Evolutionary conservation across 2,113 vertebrate species (phyloP).

Genomic region (Lichenostomus cassidix): DNA sequence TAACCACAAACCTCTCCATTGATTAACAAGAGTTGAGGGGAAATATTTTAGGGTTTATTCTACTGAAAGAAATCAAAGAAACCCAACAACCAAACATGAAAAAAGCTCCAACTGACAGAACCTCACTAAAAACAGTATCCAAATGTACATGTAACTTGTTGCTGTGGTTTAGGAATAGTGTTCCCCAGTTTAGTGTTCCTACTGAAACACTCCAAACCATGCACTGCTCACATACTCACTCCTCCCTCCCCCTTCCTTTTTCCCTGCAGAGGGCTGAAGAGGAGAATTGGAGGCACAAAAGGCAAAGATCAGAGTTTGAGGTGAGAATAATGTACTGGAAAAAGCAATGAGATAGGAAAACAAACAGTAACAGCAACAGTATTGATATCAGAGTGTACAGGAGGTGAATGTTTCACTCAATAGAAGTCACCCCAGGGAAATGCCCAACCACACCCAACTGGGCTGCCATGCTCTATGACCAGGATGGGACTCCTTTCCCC

Average conservation of each 20-base stretch:
- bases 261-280: too few relatives aligned
- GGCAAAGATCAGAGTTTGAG: background rate
- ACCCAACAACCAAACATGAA: background rate
- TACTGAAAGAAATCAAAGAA: background rate
- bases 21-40: background rate
- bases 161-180: background rate
- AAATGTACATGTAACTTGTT: background rate
- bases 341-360: background rate
- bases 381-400: too few relatives aligned
- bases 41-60: background rate
- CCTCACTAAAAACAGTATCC: background rate
- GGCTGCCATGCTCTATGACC: too few relatives aligned
- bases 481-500: background rate
- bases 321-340: background rate
- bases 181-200: background rate
- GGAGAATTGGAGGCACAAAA: background rate
- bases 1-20: background rate
- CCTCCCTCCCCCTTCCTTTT: background rate
- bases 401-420: too few relatives aligned
- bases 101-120: background rate
- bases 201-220: background rate
- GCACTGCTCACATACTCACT: too few relatives aligned
- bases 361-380: background rate
- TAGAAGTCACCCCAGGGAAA: background rate
- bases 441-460: accelerated